Base-by-base conservation (phyloP, 2,113 vertebrate genomes). In the Oryzias woworae region DNA sequence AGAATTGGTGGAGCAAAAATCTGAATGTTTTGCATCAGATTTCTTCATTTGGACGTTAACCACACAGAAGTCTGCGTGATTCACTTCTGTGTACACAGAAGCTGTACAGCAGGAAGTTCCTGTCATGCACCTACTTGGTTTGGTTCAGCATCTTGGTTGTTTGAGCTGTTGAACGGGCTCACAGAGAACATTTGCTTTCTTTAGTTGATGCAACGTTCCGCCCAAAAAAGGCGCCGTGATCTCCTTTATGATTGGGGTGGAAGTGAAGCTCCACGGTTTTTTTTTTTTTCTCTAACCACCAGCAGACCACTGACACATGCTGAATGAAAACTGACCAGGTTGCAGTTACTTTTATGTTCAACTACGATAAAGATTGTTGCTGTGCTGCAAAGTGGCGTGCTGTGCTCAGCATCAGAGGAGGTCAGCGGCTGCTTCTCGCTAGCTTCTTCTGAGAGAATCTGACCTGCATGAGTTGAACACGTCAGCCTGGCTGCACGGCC, bases 231-330 rank as follows among this genome's bases (percentile, higher is more conserved):
- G 50, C 47, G 1, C 3, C 0, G 22, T 23, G 23, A 61, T 64
- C 61, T 58, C 54, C 64, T 64, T 51, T 20, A 76, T 55, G 26
- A 64, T 47, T 69, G 70, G 78, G 80, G 50, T 41, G 0, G 1
- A 57, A 47, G 58, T 24, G 59, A 71, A 62, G 66, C 78, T 85
- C 83, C 82, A 47, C 26, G 26, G n/a, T n/a, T n/a, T 5, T 46
- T 65, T 85, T 80, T 79, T 60, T 65, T 85, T 80, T 79, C 58
- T 89, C 77, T 72, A 67, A 91, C 77, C 91, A 91, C 88, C 91
- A 92, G 90, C 90, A 91, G 86, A 90, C 89, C 87, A 81, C 84
- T 78, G 75, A 82, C 73, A 84, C 68, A 62, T 86, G 86, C 84
- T 82, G 87, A 90, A 89, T 82, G 82, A 89, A 84, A 77, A 87